These are phyloP conservation scores for Azorinus chamasolen DNA, from an alignment of 2,888 invertebrate species.

Conservation along the genomic window DNA sequence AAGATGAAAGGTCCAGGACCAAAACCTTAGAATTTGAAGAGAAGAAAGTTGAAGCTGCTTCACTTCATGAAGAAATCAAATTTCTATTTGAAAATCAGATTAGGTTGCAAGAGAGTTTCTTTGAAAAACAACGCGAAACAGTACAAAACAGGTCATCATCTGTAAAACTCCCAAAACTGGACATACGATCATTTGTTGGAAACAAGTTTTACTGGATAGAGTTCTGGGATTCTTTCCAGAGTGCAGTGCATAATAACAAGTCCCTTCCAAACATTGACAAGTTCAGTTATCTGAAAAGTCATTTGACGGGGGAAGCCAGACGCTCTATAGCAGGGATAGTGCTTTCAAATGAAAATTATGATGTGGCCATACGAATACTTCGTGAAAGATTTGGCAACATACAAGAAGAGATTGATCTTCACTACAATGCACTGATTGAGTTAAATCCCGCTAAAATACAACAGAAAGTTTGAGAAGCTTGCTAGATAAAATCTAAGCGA, in stretches of 20 bases:
- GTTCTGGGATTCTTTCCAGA: slow-evolving; percentile 43
- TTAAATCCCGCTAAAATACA: slow-evolving; percentile 16
- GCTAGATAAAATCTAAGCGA: slow-evolving; percentile 25
- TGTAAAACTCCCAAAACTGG: slow-evolving; percentile 32
- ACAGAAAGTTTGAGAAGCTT: slow-evolving; percentile 29
- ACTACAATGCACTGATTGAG: slow-evolving; percentile 36
- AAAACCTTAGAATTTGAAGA: too few species aligned
- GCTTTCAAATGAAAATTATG: slow-evolving; percentile 39
- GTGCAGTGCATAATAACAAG: slow-evolving; percentile 29
- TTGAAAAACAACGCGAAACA: too few species aligned
- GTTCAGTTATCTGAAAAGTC: slow-evolving; percentile 42
- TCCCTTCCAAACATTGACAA: slow-evolving; percentile 38
- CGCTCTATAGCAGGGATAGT: slow-evolving; percentile 18
- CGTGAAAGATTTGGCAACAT: slow-evolving; percentile 39
- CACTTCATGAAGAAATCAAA: too few species aligned
- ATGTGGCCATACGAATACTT: slow-evolving; percentile 25
- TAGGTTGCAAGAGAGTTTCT: too few species aligned
- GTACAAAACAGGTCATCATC: too few species aligned
- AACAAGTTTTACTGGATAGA: slow-evolving; percentile 27
- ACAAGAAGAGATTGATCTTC: slow-evolving; percentile 35
- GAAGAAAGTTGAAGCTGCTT: too few species aligned
- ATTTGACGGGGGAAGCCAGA: slow-evolving; percentile 27
- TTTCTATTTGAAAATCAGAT: too few species aligned
- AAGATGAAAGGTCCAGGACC: too few species aligned
- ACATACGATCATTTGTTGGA: slow-evolving; percentile 24